These are phyloP conservation scores for Drosophila paulistorum DNA, from an alignment of 1,140 invertebrate genomes.

Conservation along the genomic window DNA sequence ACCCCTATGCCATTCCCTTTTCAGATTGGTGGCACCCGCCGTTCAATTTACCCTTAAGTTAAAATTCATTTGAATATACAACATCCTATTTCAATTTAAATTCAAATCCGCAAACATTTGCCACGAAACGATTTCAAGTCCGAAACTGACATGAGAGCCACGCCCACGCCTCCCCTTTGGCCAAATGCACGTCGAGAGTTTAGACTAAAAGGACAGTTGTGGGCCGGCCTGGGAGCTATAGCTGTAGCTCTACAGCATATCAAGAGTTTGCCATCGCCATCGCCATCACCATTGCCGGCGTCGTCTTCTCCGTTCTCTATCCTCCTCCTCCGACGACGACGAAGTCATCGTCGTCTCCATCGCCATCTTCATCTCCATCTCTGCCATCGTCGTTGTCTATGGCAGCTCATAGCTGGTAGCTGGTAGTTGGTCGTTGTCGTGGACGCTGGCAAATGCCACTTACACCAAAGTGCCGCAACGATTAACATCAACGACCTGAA, in stretches of 20 bases:
- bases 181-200: slow-evolving; percentile 5
- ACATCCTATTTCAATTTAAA: slow-evolving; percentile 83
- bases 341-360: slow-evolving; percentile 48
- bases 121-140: slow-evolving; percentile 70
- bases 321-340: slow-evolving; percentile 28
- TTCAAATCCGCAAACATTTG: slow-evolving; percentile 82
- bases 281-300: slow-evolving; percentile 27
- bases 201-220: slow-evolving; percentile 41
- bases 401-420: slow-evolving; percentile 31
- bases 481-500: slow-evolving; percentile 79
- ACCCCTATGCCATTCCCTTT: neutral
- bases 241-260: slow-evolving; percentile 43
- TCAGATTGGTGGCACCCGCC: slow-evolving; percentile 1
- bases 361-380: slow-evolving; percentile 46
- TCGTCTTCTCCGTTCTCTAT: slow-evolving; percentile 22
- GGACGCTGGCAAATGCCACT: slow-evolving; percentile 78
- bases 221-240: slow-evolving; percentile 11
- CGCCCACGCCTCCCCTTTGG: slow-evolving; percentile 42
- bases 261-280: slow-evolving; percentile 60
- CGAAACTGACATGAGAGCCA: slow-evolving; percentile 69
- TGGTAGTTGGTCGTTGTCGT: slow-evolving; percentile 44
- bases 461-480: slow-evolving; percentile 79
- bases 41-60: slow-evolving; percentile 78
- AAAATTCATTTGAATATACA: slow-evolving; percentile 83
- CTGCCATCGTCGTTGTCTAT: slow-evolving; percentile 50